Percentiles rank a stretch among this genome's conserved stretches.
These are phyloP conservation scores for Nothocercus julius DNA, from an alignment of 2,113 vertebrate species.

Conservation along the genomic window DNA sequence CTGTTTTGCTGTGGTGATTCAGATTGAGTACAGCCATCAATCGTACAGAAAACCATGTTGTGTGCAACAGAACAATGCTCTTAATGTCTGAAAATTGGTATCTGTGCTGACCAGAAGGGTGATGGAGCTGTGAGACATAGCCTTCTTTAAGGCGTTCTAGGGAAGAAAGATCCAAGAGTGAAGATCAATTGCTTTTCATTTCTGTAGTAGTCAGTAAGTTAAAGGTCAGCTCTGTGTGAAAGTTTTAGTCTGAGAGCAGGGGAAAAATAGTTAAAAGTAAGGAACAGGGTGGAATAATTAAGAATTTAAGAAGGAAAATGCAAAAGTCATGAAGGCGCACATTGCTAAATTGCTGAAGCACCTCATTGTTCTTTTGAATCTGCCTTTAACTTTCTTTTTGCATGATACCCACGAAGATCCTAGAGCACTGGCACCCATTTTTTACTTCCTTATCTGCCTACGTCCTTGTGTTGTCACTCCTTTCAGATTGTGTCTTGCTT, in stretches of 20 bases:
- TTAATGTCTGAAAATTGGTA: conserved; percentile 14
- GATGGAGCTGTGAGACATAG: conserved; percentile 26
- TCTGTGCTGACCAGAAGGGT: neutral
- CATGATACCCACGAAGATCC: neutral
- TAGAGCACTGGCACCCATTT: neutral
- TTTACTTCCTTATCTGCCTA: neutral
- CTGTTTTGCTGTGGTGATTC: conserved; percentile 1
- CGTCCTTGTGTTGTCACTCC: neutral
- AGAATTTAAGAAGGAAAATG: neutral
- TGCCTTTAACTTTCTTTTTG: neutral
- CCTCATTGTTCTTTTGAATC: neutral
- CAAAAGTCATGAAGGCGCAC: neutral
- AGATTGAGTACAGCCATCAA: neutral
- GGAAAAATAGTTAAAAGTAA: neutral
- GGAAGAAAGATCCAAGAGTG: neutral
- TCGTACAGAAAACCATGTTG: neutral
- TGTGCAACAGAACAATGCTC: conserved; percentile 38
- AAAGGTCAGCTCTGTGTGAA: conserved; percentile 9
- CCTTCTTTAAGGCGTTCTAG: neutral
- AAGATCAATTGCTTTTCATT: neutral
- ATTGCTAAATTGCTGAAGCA: neutral
- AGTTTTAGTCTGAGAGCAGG: neutral
- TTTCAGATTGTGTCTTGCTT: neutral
- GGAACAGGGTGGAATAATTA: neutral
- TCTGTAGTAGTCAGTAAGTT: neutral